Percentiles rank a stretch among this genome's conserved stretches.
Evolutionary conservation across 2,113 vertebrate genomes (phyloP).

Genomic region (Hippolais icterina): DNA sequence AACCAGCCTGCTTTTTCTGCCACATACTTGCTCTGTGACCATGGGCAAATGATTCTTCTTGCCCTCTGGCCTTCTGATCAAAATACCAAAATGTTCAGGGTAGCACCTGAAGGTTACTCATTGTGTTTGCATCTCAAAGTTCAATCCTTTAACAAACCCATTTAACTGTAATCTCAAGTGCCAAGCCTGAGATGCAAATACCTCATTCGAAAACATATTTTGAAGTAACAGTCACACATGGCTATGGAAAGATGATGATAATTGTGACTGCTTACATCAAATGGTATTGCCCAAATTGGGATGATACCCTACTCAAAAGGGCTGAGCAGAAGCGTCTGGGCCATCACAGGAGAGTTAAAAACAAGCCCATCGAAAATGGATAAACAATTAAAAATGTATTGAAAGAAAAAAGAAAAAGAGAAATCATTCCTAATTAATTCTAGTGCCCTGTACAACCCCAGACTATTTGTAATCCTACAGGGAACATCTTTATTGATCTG

Average conservation of each 20-base stretch:
- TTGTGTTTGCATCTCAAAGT: neutral
- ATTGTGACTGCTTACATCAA: neutral
- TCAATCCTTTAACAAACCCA: neutral
- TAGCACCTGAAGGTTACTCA: neutral
- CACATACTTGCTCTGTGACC: neutral
- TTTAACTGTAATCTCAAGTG: neutral
- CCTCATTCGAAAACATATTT: neutral
- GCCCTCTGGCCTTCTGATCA: neutral
- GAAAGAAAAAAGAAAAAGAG: slow-evolving; percentile 82
- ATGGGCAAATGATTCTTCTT: neutral
- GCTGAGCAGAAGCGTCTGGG: neutral
- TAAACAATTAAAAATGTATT: slow-evolving; percentile 84
- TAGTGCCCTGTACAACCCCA: slow-evolving; percentile 84
- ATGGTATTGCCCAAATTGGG: neutral
- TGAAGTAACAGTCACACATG: neutral
- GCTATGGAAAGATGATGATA: neutral
- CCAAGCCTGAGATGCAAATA: neutral
- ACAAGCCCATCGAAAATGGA: slow-evolving; percentile 72
- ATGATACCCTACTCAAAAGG: neutral
- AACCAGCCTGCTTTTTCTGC: neutral
- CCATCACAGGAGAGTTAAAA: slow-evolving; percentile 38
- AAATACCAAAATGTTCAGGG: neutral
- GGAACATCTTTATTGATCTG: slow-evolving; percentile 95
- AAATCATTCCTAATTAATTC: slow-evolving; percentile 93
- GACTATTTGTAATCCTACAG: slow-evolving; percentile 88